phyloP scores from a whole-genome alignment of 2,888 invertebrate species.

The Sipha maydis region DNA sequence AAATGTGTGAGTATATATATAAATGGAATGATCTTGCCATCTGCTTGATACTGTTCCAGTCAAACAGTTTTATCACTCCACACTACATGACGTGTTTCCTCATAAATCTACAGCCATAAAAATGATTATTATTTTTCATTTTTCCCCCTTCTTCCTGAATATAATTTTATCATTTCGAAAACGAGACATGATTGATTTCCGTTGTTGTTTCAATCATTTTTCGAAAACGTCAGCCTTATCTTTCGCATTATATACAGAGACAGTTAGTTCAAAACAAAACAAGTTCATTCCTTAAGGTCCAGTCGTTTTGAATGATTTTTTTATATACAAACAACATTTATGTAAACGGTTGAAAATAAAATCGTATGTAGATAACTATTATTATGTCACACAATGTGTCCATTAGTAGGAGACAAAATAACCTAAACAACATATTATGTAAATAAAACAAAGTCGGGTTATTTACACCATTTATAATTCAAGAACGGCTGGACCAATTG shows the following conservation, averaged over 20 bases:
- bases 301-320: not conserved
- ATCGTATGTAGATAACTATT: not conserved
- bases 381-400: not conserved
- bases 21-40: constrained; percentile 51
- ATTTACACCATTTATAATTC: too few relatives aligned
- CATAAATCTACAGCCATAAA: constrained; percentile 57
- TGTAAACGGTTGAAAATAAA: not conserved
- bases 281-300: not conserved
- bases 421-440: too few relatives aligned
- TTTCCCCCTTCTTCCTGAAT: not conserved
- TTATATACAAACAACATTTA: not conserved
- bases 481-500: too few relatives aligned
- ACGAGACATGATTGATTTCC: constrained; percentile 46
- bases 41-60: constrained; percentile 53
- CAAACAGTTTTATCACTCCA: constrained; percentile 57
- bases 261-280: not conserved
- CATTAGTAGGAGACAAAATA: too few relatives aligned
- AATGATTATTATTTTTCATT: constrained; percentile 52
- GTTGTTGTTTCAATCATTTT: constrained; percentile 39
- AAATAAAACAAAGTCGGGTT: too few relatives aligned
- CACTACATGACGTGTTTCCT: constrained; percentile 36
- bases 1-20: not conserved
- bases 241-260: not conserved
- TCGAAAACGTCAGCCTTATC: not conserved
- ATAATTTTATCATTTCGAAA: constrained; percentile 54